A percentile compares a stretch with the other conserved stretches of the same genome.
Conservation (phyloP, 2,888 invertebrate species). For the Cephus pygmeus region DNA sequence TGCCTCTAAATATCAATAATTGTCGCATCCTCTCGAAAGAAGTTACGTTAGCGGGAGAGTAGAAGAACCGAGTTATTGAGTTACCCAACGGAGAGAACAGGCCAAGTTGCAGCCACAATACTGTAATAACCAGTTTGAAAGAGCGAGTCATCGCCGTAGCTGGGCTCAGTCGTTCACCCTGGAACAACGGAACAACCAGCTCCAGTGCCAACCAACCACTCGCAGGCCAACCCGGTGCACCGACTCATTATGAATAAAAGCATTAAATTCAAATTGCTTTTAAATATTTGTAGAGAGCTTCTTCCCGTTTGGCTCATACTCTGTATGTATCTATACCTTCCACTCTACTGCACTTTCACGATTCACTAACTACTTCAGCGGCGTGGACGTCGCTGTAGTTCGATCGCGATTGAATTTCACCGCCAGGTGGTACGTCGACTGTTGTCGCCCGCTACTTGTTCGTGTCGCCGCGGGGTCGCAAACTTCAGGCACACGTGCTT, state of each 20-base stretch:
- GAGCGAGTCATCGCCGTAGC: conserved; percentile 20
- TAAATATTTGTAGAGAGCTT: conserved; percentile 31
- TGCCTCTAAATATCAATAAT: neutral
- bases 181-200: conserved; percentile 5
- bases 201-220: neutral
- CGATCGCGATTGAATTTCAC: conserved; percentile 30
- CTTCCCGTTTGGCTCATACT: neutral
- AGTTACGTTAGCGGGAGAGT: conserved; percentile 3
- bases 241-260: conserved; percentile 1
- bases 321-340: neutral
- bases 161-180: conserved; percentile 21
- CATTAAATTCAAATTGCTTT: conserved; percentile 23
- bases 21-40: neutral
- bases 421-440: conserved; percentile 13
- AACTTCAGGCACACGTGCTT: neutral
- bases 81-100: conserved; percentile 9
- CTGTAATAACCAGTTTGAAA: conserved; percentile 24
- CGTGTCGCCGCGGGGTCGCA: neutral
- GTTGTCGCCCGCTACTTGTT: neutral
- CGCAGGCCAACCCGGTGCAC: neutral
- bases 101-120: conserved; percentile 18
- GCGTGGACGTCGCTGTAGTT: conserved; percentile 20
- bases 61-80: conserved; percentile 9
- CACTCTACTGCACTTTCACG: conserved; percentile 1
- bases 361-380: neutral